A percentile compares a stretch with the other conserved stretches of the same genome.
These are phyloP conservation scores for Daboia siamensis DNA, from an alignment of 2,113 vertebrate genomes.

Conservation along the genomic window DNA sequence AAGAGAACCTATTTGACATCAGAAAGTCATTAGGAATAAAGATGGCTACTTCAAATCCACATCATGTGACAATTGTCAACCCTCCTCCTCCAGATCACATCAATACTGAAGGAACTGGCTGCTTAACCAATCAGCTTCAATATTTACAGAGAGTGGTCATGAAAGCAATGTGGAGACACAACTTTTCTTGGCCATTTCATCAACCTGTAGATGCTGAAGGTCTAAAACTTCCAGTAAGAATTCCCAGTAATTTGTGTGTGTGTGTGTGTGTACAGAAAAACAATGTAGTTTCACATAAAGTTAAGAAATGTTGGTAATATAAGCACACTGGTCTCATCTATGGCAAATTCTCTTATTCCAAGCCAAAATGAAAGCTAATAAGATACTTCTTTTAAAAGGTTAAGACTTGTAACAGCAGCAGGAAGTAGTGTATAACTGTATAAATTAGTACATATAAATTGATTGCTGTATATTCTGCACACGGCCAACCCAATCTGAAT, in stretches of 20 bases:
- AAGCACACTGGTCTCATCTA: neutral
- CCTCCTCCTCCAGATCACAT: slow-evolving; percentile 84
- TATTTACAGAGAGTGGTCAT: slow-evolving; percentile 85
- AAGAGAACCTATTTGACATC: slow-evolving; percentile 9
- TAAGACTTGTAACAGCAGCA: neutral
- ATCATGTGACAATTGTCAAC: slow-evolving; percentile 66
- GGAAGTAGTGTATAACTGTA: neutral
- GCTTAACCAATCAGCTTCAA: slow-evolving; percentile 86
- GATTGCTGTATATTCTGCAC: neutral
- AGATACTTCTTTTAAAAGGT: neutral
- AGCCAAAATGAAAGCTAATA: neutral
- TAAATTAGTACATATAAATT: neutral
- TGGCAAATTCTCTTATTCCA: neutral
- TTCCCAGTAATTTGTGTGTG: neutral
- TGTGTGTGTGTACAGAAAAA: slow-evolving; percentile 4
- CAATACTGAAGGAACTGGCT: slow-evolving; percentile 75
- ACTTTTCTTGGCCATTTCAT: slow-evolving; percentile 90
- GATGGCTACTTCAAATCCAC: slow-evolving; percentile 73
- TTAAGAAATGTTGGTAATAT: neutral
- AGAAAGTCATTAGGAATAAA: slow-evolving; percentile 21
- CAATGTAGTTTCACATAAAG: neutral
- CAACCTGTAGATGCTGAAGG: slow-evolving; percentile 89
- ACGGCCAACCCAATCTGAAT: neutral
- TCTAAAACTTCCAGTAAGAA: slow-evolving; percentile 87
- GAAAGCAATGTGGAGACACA: slow-evolving; percentile 84